phyloP scores from a whole-genome alignment of 2,888 invertebrate genomes.

The Cephus spinipes region DNA sequence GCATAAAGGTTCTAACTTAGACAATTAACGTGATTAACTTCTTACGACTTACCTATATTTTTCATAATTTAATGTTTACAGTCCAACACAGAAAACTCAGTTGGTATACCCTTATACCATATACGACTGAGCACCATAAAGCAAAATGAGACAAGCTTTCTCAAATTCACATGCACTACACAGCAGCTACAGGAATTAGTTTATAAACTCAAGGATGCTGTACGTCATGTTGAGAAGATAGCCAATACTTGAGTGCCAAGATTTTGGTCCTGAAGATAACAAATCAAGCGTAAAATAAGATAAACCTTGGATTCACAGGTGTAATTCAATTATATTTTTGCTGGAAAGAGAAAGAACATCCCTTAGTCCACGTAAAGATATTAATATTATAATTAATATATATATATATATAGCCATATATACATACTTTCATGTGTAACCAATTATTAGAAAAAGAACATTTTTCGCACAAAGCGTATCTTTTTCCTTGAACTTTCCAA shows the following conservation, averaged over 20 bases:
- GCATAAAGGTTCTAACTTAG: constrained; percentile 54
- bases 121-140: constrained; percentile 49
- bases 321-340: constrained; percentile 62
- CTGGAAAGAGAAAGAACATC: constrained; percentile 60
- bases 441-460: constrained; percentile 60
- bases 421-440: constrained; percentile 43
- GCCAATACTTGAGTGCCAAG: constrained; percentile 33
- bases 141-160: constrained; percentile 62
- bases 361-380: constrained; percentile 56
- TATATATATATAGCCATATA: constrained; percentile 30
- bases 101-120: constrained; percentile 47
- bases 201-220: constrained; percentile 75
- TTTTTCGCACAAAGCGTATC: constrained; percentile 33
- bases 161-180: constrained; percentile 73
- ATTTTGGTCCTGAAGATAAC: constrained; percentile 14
- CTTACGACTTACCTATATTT: neutral
- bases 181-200: constrained; percentile 77
- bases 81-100: constrained; percentile 45
- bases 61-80: constrained; percentile 22
- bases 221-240: constrained; percentile 73
- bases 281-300: neutral
- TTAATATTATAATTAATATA: constrained; percentile 46
- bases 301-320: constrained; percentile 44
- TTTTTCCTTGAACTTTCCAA: constrained; percentile 36
- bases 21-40: neutral